These are phyloP conservation scores for Morone saxatilis DNA, from an alignment of 2,113 vertebrate genomes.

Conservation along the genomic window DNA sequence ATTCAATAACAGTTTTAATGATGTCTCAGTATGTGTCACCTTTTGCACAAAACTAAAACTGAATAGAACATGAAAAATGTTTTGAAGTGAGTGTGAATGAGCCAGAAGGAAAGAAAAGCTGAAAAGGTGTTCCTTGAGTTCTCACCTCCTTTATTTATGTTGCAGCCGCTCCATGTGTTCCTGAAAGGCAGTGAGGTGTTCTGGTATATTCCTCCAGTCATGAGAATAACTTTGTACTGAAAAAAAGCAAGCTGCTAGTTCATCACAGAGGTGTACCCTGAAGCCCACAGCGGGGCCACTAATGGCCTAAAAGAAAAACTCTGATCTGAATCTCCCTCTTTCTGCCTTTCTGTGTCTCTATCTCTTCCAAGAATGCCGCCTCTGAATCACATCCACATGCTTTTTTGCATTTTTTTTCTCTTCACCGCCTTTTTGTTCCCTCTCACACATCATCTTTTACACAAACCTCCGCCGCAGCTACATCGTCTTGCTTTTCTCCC, in stretches of 20 bases:
- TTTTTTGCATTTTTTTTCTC: not conserved
- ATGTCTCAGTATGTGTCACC: not conserved
- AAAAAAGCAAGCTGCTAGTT: slow-evolving; percentile 24
- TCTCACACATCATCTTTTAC: slow-evolving; percentile 49
- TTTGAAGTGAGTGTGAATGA: slow-evolving; percentile 21
- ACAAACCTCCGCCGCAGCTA: slow-evolving; percentile 38
- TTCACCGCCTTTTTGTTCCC: slow-evolving; percentile 22
- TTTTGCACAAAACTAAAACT: not conserved
- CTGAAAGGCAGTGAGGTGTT: slow-evolving; percentile 59
- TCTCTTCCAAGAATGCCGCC: slow-evolving; percentile 5
- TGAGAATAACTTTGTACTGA: slow-evolving; percentile 8
- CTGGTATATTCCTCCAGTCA: slow-evolving; percentile 44
- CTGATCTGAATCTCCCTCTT: slow-evolving; percentile 55
- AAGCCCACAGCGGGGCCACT: slow-evolving; percentile 52
- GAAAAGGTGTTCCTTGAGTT: slow-evolving; percentile 37
- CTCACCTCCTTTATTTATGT: slow-evolving; percentile 55
- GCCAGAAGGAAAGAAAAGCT: slow-evolving; percentile 1
- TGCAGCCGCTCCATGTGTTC: slow-evolving; percentile 36
- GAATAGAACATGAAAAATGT: not conserved
- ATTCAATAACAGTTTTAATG: not conserved
- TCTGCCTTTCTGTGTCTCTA: slow-evolving; percentile 36
- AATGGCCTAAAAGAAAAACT: slow-evolving; percentile 63
- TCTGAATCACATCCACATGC: not conserved
- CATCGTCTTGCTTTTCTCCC: slow-evolving; percentile 29
- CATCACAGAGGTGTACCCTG: slow-evolving; percentile 43